Evolutionary conservation across 2,797 vertebrate species (phyloP), one percentile per base, ranked within the genome.

Genomic region (Coluber constrictor): DNA sequence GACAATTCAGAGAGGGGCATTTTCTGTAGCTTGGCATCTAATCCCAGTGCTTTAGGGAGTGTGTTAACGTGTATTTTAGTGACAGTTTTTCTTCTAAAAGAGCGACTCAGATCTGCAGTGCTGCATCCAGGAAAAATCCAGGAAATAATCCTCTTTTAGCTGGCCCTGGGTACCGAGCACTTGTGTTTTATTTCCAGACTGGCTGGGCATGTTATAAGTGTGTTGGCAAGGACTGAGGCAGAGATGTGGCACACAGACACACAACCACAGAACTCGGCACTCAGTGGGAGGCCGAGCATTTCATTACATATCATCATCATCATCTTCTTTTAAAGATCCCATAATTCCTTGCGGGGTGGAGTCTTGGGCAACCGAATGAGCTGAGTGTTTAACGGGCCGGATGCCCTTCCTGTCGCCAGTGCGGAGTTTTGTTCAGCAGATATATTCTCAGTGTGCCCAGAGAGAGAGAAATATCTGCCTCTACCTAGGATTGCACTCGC

Each of bases 71-170:
- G 20, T 43, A 3, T 79, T 43, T 43, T 43, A 83, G 9, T 83
- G 74, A 10, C 37, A 43, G 60, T n/a, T 63, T 89, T 47, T 29
- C 56, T 13, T 10, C 87, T 12, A 0, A 70, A 54, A 92, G 55
- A 2, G 0, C 0, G 12, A 92, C 93, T 2, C 20, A 57, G 15
- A 93, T 94, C 96, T 93, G 96, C 96, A 96, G 37, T 95, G 95
- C 95, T 96, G 94, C 94, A 60, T 83, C 29, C 20, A 83, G 74
- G 74, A 23, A 79, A 37, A 3, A 51, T 6, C 37, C 12, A 92
- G 63, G 92, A 90, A 92, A 59, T 37, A 18, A 57, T 37, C 43
- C 3, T 51, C 4, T 25, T 70, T 66, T 27, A 20, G 89, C 92
- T 86, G 74, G 29, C 88, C 51, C 47, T 15, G 25, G 25, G 61